Evolutionary conservation across 2,888 invertebrate species (phyloP), one percentile per base, ranked within the genome.

Genomic region (Mylabris sibirica): DNA sequence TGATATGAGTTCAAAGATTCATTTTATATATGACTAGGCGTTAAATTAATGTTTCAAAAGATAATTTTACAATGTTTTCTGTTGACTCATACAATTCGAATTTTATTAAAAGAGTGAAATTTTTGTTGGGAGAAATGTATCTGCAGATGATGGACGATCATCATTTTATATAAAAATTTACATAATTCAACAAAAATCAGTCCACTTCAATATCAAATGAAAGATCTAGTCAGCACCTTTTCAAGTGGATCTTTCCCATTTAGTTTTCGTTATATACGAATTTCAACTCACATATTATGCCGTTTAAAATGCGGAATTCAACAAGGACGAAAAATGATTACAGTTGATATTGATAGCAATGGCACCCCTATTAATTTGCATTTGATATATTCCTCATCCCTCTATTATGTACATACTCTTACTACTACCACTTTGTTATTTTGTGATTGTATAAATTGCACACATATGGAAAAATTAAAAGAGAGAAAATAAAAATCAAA

Each of bases 131-230:
- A 57, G 44, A 59, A 61, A 61, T 30, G 64, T 71, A 74, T 80
- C 81, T 82, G 82, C 78, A 75, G 76, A 80, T 82, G 81, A 82
- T 81, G 78, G 81, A 82, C 79, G 80, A 77, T 75, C 74, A 53
- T 53, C 53, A 70, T 76, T 78, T 73, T 75, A 1, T 53, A 70
- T 65, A 69, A 76, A 66, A 82, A 84, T 84, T 84, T 84, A 83
- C 84, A 84, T 84, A 83, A 82, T 84, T 80, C 84, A 83, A 84
- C 82, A 83, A 81, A 83, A 84, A 83, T 83, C 81, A 20, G 76
- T 75, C 77, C 78, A 77, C 80, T 80, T 72, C 71, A 78, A 71
- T 65, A 75, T 53, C 11, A 24, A 74, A 74, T 74, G 74, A 73
- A 75, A 76, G 77, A 73, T 73, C 76, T 73, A 82, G 82, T 83